A percentile compares a stretch with the other conserved stretches of the same genome.
These are phyloP conservation scores for Agelastica alni DNA, from an alignment of 2,888 invertebrate genomes.

Conservation along the genomic window DNA sequence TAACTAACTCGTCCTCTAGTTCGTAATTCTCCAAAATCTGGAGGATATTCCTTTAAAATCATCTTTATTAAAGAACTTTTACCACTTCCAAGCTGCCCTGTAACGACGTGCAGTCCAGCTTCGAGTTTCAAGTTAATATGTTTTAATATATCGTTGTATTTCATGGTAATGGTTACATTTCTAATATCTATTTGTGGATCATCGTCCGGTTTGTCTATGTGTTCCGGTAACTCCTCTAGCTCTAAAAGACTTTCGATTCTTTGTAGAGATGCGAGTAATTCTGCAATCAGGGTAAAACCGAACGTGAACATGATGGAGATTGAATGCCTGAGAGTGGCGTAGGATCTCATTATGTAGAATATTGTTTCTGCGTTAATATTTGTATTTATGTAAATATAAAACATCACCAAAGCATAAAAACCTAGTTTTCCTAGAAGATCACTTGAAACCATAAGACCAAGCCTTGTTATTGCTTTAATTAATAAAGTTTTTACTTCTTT, in stretches of 20 bases:
- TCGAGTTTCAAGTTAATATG: conserved; percentile 57
- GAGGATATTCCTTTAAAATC: conserved; percentile 51
- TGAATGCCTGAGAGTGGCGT: conserved; percentile 34
- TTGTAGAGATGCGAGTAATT: conserved; percentile 37
- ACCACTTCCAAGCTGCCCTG: conserved; percentile 70
- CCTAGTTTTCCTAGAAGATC: conserved; percentile 41
- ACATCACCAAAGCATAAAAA: conserved; percentile 41
- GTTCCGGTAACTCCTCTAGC: conserved; percentile 52
- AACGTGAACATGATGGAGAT: conserved; percentile 38
- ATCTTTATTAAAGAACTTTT: conserved; percentile 60
- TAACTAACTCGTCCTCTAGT: conserved; percentile 62
- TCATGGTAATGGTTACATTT: conserved; percentile 39
- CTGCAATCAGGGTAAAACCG: conserved; percentile 39
- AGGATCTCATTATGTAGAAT: conserved; percentile 40
- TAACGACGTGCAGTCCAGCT: conserved; percentile 59
- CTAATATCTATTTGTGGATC: conserved; percentile 38
- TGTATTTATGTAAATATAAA: conserved; percentile 36
- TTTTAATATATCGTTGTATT: conserved; percentile 49
- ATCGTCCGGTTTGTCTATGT: conserved; percentile 36
- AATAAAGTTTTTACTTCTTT: conserved; percentile 41
- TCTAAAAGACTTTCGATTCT: conserved; percentile 47
- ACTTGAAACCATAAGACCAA: conserved; percentile 43
- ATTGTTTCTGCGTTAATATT: conserved; percentile 39
- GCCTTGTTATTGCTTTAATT: conserved; percentile 38
- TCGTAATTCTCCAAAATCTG: conserved; percentile 55